Evolutionary conservation across 2,888 invertebrate species (phyloP).

Genomic region (Hyles lineata): DNA sequence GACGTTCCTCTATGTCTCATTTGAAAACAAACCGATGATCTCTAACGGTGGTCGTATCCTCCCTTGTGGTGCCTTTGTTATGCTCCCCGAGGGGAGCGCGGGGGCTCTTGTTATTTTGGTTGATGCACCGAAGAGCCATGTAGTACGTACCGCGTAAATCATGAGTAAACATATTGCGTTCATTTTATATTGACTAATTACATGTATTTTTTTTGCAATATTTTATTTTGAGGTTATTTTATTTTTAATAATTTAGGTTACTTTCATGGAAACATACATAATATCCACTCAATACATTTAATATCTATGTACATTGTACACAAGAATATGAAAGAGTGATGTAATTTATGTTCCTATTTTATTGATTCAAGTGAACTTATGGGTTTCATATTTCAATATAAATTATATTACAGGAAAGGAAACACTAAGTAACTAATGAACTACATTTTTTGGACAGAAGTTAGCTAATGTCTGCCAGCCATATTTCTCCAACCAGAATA

Average conservation of each 20-base stretch:
- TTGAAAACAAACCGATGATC: conserved; percentile 56
- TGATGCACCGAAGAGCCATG: conserved; percentile 50
- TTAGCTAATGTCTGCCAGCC: too few species aligned
- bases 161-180: conserved; percentile 65
- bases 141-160: conserved; percentile 55
- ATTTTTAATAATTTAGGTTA: neutral
- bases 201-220: neutral
- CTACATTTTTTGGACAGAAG: neutral
- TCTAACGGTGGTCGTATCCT: conserved; percentile 46
- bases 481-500: neutral
- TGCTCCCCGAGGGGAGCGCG: conserved; percentile 41
- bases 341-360: too few species aligned
- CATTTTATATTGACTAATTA: conserved; percentile 38
- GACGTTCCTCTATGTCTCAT: conserved; percentile 73
- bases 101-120: conserved; percentile 56
- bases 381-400: too few species aligned
- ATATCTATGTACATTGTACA: too few species aligned
- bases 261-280: too few species aligned
- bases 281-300: too few species aligned
- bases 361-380: too few species aligned
- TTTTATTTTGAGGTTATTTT: neutral
- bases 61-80: conserved; percentile 48
- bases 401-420: neutral
- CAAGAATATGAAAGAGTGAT: too few species aligned
- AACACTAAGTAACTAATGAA: neutral